Conservation (phyloP, 1,140 invertebrate genomes). For the Diabrotica undecimpunctata region DNA sequence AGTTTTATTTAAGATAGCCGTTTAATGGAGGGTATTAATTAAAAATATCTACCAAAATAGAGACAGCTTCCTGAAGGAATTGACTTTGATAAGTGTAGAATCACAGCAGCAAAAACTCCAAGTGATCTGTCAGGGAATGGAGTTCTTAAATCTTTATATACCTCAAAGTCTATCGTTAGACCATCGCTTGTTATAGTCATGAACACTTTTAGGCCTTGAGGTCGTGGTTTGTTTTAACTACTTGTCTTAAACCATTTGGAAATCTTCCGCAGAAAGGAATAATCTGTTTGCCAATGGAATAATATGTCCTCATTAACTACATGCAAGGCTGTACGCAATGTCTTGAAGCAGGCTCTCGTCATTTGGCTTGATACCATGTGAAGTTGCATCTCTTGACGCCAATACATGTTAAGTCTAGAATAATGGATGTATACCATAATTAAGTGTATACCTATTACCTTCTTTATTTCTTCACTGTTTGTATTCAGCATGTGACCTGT, state of each 20-base stretch:
- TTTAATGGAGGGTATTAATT: conserved; percentile 15
- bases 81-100: conserved; percentile 28
- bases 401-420: too few species aligned
- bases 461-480: too few species aligned
- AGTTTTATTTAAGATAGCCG: conserved; percentile 16
- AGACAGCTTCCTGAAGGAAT: conserved; percentile 29
- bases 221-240: conserved; percentile 33
- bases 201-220: conserved; percentile 33
- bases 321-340: too few species aligned
- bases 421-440: too few species aligned
- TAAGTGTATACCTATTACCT: too few species aligned
- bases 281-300: too few species aligned
- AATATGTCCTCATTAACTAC: too few species aligned
- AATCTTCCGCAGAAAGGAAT: conserved; percentile 32
- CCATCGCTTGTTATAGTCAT: conserved; percentile 25
- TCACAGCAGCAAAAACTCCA: conserved; percentile 24
- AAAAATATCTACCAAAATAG: conserved; percentile 38
- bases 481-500: too few species aligned
- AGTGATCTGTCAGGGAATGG: conserved; percentile 17
- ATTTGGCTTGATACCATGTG: too few species aligned
- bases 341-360: too few species aligned
- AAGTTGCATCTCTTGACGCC: too few species aligned
- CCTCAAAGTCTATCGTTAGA: too few species aligned
- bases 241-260: conserved; percentile 25
- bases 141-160: conserved; percentile 25